Base-by-base conservation (phyloP, 1,140 invertebrate species). In the Cotesia chilonis region DNA sequence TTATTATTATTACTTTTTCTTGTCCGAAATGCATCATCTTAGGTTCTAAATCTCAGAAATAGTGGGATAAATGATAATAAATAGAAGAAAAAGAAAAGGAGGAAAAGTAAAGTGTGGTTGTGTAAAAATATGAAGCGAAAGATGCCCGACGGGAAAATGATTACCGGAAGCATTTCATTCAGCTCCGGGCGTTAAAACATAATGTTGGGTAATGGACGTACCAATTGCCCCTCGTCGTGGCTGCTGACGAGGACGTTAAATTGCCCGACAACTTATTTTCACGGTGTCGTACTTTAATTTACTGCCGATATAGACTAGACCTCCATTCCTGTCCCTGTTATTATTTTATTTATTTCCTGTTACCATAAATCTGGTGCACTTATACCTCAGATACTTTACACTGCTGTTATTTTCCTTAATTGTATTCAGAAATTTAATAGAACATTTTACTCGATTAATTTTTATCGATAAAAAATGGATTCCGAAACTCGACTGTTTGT, bases 201-300 rank as follows among this genome's bases (percentile, higher is more conserved):
- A 81, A 83, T 83, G 81, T 82, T 81, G 79, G 82, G 82, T 82
- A 84, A 79, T 82, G 78, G 81, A 77, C 81, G 68, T 38, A 38
- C 68, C 55, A 69, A 59, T 69, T 55, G 68, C 52, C 57, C 28
- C 38, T 60, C 55, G 66, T 60, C 36, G 59, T 57, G 14, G 52
- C n/a, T 55, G 55, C n/a, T 55, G 55, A 37, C 41, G 41, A 47
- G 6, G 41, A 47, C 6, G 41, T 47, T 9, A 55, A 69, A 69
- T 69, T 69, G 60, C 55, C 54, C 68, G 36, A 0, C 55, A 59
- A 59, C 7, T 59, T 28, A 20, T 28, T 59, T 59, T 20, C 57
- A 9, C 28, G 57, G 36, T 55, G 12, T 68, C 35, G 2, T 55
- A 51, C 9, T 36, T 57, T 55, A 68, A 68, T 68, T 68, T 51